These are phyloP conservation scores for Coelinius sp. DNA, from an alignment of 2,888 invertebrate species.

Conservation along the genomic window DNA sequence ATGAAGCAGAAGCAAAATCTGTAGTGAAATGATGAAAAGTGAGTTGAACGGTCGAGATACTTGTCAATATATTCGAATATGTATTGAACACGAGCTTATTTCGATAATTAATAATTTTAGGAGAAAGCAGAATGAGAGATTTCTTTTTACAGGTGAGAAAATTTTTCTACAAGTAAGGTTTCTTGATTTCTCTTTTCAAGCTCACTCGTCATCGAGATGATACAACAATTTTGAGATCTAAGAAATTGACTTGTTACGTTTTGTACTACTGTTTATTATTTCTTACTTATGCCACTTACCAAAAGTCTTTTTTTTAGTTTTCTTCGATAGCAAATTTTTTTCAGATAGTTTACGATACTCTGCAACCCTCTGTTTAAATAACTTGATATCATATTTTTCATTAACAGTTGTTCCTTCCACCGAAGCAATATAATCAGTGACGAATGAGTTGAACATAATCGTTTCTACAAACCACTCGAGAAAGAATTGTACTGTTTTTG, in stretches of 20 bases:
- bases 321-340: conserved; percentile 47
- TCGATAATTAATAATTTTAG: too few relatives aligned
- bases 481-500: conserved; percentile 81
- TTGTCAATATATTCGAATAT: too few relatives aligned
- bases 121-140: too few relatives aligned
- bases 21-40: too few relatives aligned
- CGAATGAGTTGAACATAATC: conserved; percentile 86
- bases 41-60: too few relatives aligned
- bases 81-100: too few relatives aligned
- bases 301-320: conserved; percentile 55
- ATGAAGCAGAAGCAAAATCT: neutral
- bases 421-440: conserved; percentile 70
- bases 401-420: conserved; percentile 53
- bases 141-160: too few relatives aligned
- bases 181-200: too few relatives aligned
- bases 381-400: conserved; percentile 47
- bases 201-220: neutral
- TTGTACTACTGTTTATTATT: neutral
- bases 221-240: neutral
- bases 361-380: conserved; percentile 49
- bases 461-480: conserved; percentile 91
- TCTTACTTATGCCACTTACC: conserved; percentile 51
- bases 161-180: too few relatives aligned
- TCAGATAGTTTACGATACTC: conserved; percentile 47
- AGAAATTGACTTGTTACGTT: neutral